Evolutionary conservation across 2,888 invertebrate species (phyloP).

Genomic region (Anorthoa munda): DNA sequence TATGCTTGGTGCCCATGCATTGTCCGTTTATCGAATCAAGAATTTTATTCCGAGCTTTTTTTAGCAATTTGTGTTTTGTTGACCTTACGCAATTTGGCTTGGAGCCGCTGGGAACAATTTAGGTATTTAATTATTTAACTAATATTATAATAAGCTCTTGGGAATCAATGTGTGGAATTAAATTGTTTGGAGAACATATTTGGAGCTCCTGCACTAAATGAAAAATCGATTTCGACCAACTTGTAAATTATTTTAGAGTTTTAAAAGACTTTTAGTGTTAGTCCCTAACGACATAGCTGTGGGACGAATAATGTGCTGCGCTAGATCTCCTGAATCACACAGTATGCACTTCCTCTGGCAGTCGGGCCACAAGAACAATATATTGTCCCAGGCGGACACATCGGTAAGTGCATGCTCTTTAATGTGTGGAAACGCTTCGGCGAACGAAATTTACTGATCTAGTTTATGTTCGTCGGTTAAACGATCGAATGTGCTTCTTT

Average conservation of each 20-base stretch:
- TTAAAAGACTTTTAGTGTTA: constrained; percentile 8
- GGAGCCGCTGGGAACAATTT: too few species aligned
- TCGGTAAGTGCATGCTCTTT: constrained; percentile 57
- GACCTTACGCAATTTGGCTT: too few species aligned
- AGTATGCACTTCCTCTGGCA: constrained; percentile 46
- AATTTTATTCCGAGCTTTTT: neutral
- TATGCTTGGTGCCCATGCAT: neutral
- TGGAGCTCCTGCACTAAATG: too few species aligned
- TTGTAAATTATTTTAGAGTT: neutral
- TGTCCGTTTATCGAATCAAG: neutral
- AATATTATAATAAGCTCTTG: too few species aligned
- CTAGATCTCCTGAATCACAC: constrained; percentile 47
- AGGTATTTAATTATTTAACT: too few species aligned
- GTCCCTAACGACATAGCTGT: constrained; percentile 38
- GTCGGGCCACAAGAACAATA: constrained; percentile 51
- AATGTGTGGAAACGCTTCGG: constrained; percentile 39
- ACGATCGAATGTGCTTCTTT: constrained; percentile 3
- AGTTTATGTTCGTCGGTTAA: constrained; percentile 44
- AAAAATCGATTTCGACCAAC: neutral
- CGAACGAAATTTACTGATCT: constrained; percentile 47
- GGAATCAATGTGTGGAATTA: too few species aligned
- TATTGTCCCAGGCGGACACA: constrained; percentile 56
- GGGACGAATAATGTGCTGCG: constrained; percentile 39
- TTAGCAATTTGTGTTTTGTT: too few species aligned
- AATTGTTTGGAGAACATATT: too few species aligned